These are phyloP conservation scores for Lepidurus couesii DNA, from an alignment of 1,140 invertebrate species.

Conservation along the genomic window DNA sequence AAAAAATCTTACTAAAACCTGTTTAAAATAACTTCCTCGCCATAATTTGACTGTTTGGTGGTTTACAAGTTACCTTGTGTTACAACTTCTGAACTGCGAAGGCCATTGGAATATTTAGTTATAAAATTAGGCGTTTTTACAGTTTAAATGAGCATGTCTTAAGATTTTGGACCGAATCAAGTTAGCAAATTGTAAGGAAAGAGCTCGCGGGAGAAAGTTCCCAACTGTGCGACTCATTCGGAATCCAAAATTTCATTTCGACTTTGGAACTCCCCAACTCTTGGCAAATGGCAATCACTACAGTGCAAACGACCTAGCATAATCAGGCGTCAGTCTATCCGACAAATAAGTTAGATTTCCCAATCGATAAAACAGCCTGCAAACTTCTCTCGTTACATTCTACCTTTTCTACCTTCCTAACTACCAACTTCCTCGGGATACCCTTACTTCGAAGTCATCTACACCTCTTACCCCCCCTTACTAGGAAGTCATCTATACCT, in stretches of 20 bases:
- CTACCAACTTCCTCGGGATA: not conserved
- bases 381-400: not conserved
- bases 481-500: not conserved
- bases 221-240: not conserved
- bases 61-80: too few species aligned
- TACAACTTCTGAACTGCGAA: too few species aligned
- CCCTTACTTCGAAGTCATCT: not conserved
- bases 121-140: too few species aligned
- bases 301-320: not conserved
- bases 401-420: not conserved
- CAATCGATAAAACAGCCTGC: conserved; percentile 7
- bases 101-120: too few species aligned
- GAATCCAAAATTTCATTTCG: not conserved
- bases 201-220: not conserved
- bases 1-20: too few species aligned
- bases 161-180: too few species aligned
- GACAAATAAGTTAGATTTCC: not conserved
- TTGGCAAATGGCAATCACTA: not conserved
- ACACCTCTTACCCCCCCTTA: not conserved
- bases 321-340: not conserved
- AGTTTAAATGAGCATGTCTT: too few species aligned
- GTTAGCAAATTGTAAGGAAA: too few species aligned
- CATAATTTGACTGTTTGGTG: too few species aligned
- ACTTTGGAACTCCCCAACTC: not conserved
- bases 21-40: too few species aligned